Base-by-base conservation (phyloP, 1,140 invertebrate genomes). In the Tetraneura akinire region DNA sequence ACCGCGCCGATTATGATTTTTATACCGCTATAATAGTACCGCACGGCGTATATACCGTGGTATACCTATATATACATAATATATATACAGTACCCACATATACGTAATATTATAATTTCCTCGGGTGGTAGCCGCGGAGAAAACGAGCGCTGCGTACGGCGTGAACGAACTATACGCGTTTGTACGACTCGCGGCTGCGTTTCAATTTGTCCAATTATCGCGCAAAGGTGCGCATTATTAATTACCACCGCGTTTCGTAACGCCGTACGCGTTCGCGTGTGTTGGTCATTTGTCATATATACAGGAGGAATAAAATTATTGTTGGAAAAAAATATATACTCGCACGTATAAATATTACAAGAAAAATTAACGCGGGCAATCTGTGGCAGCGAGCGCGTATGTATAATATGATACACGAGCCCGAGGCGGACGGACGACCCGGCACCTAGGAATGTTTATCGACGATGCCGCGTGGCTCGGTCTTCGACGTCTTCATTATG, bases 151-250 rank as follows among this genome's bases (percentile, higher is more conserved):
- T 13, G 26, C 32, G 21, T 23, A 5, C 73, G 73, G 73, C 26
- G 71, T 74, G 71, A 74, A 74, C 71, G 57, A 74, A 51, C 57
- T 51, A 74, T 53, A 37, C 73, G 73, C 73, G 53, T n/a, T n/a
- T n/a, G n/a, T n/a, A n/a, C n/a, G n/a, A n/a, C n/a, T n/a, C n/a
- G 73, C 73, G 73, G 32, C 26, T 47, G n/a, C 71, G 71, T 76
- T 76, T 76, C 73, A 76, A 76, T 76, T 76, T 76, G 73, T 76
- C 73, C 73, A 76, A 76, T 76, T 76, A 76, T 57, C 73, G 73
- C 53, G 73, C 73, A 21, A 74, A 49, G 51, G 73, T 37, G n/a
- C n/a, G n/a, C n/a, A 37, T 37, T 37, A 76, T 76, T 76, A 57
- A 76, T 76, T 53, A 76, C 53, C 49, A 21, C 21, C n/a, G 26